Evolutionary conservation across 2,113 vertebrate genomes (phyloP).

Genomic region (Microtus pennsylvanicus): DNA sequence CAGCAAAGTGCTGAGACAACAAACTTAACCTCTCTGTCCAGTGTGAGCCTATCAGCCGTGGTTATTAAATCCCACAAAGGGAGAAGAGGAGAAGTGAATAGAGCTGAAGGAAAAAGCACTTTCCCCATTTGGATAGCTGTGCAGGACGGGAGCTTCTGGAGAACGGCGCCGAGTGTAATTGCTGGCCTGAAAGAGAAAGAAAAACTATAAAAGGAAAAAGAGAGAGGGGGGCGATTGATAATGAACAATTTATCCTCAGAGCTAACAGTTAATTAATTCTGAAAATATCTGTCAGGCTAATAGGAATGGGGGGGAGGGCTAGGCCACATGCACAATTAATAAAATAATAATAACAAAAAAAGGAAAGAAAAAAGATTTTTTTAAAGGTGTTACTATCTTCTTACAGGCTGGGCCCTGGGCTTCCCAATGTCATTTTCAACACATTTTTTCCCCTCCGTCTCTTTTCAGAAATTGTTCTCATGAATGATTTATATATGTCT

Average conservation of each 20-base stretch:
- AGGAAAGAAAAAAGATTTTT: conserved; percentile 81
- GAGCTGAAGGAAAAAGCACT: conserved; percentile 89
- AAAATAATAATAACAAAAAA: conserved; percentile 90
- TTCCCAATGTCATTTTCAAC: conserved; percentile 94
- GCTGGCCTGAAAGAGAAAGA: conserved; percentile 88
- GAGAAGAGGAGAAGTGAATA: conserved; percentile 89
- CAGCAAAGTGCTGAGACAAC: conserved; percentile 92
- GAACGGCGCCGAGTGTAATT: conserved; percentile 89
- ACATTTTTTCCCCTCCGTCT: conserved; percentile 90
- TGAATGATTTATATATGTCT: conserved; percentile 99
- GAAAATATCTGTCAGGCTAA: conserved; percentile 92
- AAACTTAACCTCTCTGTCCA: conserved; percentile 91
- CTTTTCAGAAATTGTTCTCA: conserved; percentile 98
- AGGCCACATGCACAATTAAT: conserved; percentile 87
- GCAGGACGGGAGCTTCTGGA: conserved; percentile 87
- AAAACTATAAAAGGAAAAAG: conserved; percentile 88
- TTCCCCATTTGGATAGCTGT: conserved; percentile 91
- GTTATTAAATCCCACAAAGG: conserved; percentile 92
- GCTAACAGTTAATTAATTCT: conserved; percentile 93
- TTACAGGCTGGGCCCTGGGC: conserved; percentile 90
- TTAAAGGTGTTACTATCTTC: conserved; percentile 91
- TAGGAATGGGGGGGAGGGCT: conserved; percentile 78
- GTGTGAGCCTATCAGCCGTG: conserved; percentile 84
- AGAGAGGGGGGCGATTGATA: conserved; percentile 86
- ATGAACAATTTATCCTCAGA: conserved; percentile 92